phyloP scores from a whole-genome alignment of 2,888 invertebrate genomes.

The Drosophila melanosoma region DNA sequence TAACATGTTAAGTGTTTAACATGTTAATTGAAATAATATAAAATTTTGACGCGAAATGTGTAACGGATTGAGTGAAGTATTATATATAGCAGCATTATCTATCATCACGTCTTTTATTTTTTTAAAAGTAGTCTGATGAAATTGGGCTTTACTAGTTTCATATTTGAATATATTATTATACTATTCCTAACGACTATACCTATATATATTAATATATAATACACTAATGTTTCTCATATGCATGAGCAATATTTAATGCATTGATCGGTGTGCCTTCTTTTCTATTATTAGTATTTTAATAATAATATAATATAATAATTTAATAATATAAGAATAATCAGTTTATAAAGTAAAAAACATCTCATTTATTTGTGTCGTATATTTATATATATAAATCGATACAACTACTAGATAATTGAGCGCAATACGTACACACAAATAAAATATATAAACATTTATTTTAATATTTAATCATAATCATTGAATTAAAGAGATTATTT shows the following conservation, averaged over 20 bases:
- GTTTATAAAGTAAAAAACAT: background rate
- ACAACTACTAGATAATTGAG: background rate
- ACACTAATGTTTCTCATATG: background rate
- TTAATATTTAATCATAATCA: background rate
- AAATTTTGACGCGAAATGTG: background rate
- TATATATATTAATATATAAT: background rate
- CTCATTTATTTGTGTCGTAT: background rate
- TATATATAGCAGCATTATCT: background rate
- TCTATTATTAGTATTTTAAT: background rate
- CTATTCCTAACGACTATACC: background rate
- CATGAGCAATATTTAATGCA: background rate
- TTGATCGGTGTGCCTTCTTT: background rate
- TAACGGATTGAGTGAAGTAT: background rate
- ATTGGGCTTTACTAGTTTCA: background rate
- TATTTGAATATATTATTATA: background rate
- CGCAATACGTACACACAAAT: background rate
- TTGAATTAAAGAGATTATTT: slow-evolving; percentile 1
- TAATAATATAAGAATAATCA: background rate
- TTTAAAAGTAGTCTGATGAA: background rate
- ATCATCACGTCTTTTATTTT: background rate
- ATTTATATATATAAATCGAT: slow-evolving; percentile 9
- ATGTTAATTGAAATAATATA: no score
- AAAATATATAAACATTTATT: background rate
- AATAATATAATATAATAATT: no score
- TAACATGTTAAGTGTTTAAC: background rate